phyloP scores from a whole-genome alignment of 2,888 invertebrate genomes.

The Agonum fuliginosum region DNA sequence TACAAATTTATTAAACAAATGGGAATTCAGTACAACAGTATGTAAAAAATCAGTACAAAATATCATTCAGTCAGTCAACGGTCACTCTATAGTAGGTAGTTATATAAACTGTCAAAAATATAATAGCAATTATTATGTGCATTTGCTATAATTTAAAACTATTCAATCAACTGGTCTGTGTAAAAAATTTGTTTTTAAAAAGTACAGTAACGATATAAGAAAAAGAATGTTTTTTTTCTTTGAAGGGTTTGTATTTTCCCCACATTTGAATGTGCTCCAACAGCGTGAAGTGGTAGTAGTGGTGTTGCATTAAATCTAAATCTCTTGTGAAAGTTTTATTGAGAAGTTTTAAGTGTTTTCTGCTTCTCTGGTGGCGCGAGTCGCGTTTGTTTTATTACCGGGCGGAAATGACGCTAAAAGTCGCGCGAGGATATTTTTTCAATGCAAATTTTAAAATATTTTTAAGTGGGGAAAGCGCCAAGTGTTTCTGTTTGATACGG shows the following conservation, averaged over 20 bases:
- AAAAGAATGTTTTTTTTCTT: background rate
- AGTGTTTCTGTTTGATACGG: slow-evolving; percentile 35
- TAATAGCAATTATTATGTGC: too few species aligned
- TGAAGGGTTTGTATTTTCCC: background rate
- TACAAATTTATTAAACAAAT: too few species aligned
- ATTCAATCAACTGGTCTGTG: too few species aligned
- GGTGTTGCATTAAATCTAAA: background rate
- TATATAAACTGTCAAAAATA: too few species aligned
- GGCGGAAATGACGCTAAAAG: slow-evolving; percentile 43
- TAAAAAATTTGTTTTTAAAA: too few species aligned
- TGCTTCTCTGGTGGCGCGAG: background rate
- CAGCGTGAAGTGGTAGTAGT: background rate
- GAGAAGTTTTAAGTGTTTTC: slow-evolving; percentile 54
- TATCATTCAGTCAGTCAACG: too few species aligned
- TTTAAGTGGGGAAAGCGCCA: slow-evolving; percentile 3
- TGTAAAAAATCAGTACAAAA: too few species aligned
- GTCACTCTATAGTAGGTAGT: too few species aligned
- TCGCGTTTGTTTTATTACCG: slow-evolving; percentile 46
- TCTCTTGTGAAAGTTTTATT: slow-evolving; percentile 41
- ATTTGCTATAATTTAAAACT: too few species aligned
- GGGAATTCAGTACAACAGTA: too few species aligned
- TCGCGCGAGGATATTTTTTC: slow-evolving; percentile 31
- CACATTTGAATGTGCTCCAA: background rate
- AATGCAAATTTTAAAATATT: slow-evolving; percentile 33
- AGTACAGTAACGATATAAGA: too few species aligned